A percentile compares a stretch with the other conserved stretches of the same genome.
phyloP scores from a whole-genome alignment of 2,797 vertebrate species.

The Iguana delicatissima region DNA sequence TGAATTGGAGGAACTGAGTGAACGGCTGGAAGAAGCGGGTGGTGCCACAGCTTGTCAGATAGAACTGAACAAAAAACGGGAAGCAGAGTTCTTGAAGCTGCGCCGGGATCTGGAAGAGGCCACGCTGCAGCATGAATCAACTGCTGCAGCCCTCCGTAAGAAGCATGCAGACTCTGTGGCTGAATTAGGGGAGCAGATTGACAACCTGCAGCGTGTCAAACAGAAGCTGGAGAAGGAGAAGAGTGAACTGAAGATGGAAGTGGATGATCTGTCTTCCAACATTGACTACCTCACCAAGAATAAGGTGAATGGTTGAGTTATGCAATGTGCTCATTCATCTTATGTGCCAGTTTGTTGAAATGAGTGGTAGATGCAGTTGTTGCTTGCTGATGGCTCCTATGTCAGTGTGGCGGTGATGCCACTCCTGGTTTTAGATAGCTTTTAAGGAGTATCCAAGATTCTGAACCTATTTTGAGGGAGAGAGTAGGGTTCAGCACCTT shows the following conservation, averaged over 20 bases:
- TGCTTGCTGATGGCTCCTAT: too few relatives aligned
- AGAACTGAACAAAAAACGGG: constrained; percentile 92
- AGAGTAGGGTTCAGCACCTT: too few relatives aligned
- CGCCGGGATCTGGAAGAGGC: constrained; percentile 92
- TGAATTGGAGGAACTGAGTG: constrained; percentile 93
- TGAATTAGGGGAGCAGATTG: constrained; percentile 91
- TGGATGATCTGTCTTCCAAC: constrained; percentile 88
- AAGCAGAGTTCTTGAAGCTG: constrained; percentile 88
- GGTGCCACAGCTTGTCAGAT: constrained; percentile 88
- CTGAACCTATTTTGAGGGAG: too few relatives aligned
- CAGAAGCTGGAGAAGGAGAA: constrained; percentile 96
- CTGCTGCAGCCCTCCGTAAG: constrained; percentile 84
- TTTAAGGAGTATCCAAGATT: too few relatives aligned
- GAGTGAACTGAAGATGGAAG: constrained; percentile 92
- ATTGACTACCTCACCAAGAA: constrained; percentile 90
- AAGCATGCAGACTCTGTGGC: constrained; percentile 89
- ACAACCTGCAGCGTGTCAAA: constrained; percentile 91
- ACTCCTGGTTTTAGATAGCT: too few relatives aligned
- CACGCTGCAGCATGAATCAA: constrained; percentile 89
- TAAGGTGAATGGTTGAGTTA: constrained; percentile 82
- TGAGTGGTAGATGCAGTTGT: neutral
- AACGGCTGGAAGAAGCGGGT: constrained; percentile 91
- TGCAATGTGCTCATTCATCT: neutral
- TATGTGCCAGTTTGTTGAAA: neutral
- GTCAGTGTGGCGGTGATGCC: too few relatives aligned